A percentile compares a stretch with the other conserved stretches of the same genome.
phyloP scores from a whole-genome alignment of 1,140 invertebrate species.

The Papilio glaucus region DNA sequence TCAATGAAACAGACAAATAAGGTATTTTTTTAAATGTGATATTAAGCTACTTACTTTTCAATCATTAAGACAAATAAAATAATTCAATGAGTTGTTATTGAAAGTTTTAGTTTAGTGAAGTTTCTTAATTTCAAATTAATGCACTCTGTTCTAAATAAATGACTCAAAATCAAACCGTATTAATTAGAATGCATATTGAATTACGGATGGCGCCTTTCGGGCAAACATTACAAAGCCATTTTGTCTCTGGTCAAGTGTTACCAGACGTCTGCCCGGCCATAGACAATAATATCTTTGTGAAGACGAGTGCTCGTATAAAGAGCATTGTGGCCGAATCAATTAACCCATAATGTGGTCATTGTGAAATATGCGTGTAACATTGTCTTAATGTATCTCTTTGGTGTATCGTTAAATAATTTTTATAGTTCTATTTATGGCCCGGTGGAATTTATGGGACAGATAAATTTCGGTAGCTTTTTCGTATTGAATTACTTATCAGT shows the following conservation, averaged over 20 bases:
- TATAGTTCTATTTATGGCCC: constrained; percentile 79
- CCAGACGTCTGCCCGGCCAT: constrained; percentile 77
- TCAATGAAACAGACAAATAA: too few species aligned
- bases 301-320: constrained; percentile 70
- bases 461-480: constrained; percentile 74
- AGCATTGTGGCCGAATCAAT: constrained; percentile 79
- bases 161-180: constrained; percentile 63
- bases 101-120: too few species aligned
- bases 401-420: constrained; percentile 79
- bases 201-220: constrained; percentile 79
- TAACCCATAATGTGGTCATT: constrained; percentile 79
- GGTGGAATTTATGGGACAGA: constrained; percentile 75
- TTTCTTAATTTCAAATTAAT: constrained; percentile 15
- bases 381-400: constrained; percentile 80
- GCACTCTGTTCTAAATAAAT: constrained; percentile 35
- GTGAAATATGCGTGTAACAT: constrained; percentile 75
- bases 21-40: too few species aligned
- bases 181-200: constrained; percentile 75
- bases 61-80: too few species aligned
- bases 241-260: constrained; percentile 82
- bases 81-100: too few species aligned
- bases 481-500: constrained; percentile 69
- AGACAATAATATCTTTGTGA: constrained; percentile 80
- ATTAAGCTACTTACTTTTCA: too few species aligned
- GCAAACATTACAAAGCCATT: constrained; percentile 79